phyloP scores from a whole-genome alignment of 2,113 vertebrate species.

The Bubo scandiacus region DNA sequence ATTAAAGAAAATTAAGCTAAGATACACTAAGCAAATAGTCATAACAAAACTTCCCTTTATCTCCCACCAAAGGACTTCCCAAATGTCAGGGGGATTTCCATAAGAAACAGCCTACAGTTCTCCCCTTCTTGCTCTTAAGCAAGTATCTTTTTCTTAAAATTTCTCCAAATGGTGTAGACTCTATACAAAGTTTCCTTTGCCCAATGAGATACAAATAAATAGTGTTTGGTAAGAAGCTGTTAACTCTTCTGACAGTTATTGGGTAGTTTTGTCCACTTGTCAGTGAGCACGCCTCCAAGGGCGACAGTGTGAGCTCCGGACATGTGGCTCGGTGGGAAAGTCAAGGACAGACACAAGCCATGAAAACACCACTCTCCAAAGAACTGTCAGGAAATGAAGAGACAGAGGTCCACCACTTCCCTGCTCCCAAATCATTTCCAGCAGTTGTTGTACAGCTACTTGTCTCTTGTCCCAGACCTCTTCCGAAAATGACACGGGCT shows the following conservation, averaged over 20 bases:
- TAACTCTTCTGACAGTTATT: not conserved
- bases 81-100: not conserved
- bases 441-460: not conserved
- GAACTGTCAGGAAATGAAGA: not conserved
- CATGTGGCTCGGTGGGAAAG: not conserved
- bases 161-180: not conserved
- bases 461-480: not conserved
- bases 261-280: not conserved
- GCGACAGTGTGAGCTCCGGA: not conserved
- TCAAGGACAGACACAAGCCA: fast-evolving
- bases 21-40: not conserved
- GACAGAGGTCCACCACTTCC: not conserved
- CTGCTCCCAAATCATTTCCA: not conserved
- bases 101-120: not conserved
- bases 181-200: not conserved
- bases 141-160: not conserved
- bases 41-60: not conserved
- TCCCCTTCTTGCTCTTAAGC: not conserved
- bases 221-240: not conserved
- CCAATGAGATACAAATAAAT: not conserved
- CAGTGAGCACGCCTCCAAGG: not conserved
- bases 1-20: not conserved
- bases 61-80: not conserved
- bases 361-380: not conserved
- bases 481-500: not conserved